Evolutionary conservation across 2,888 invertebrate species (phyloP).

Genomic region (Scaptomyza cyrtandrae): DNA sequence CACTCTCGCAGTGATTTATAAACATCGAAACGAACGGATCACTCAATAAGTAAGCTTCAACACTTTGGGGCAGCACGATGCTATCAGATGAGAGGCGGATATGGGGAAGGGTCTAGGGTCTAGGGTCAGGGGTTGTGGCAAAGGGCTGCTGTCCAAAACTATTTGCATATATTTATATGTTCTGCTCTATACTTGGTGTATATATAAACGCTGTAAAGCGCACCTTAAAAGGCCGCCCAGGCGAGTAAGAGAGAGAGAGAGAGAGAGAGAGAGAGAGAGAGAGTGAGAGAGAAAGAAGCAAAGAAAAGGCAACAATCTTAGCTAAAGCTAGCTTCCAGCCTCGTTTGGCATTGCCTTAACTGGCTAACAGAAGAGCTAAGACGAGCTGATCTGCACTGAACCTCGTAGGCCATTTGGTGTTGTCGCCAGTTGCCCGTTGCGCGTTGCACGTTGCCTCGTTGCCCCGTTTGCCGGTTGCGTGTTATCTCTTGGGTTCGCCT

Average conservation of each 20-base stretch:
- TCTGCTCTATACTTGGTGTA: background rate
- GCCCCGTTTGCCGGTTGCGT: constrained; percentile 45
- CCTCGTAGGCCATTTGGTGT: constrained; percentile 39
- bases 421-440: constrained; percentile 30
- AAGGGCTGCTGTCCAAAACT: constrained; percentile 20
- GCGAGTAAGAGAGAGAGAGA: background rate
- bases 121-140: constrained; percentile 22
- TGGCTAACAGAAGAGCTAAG: constrained; percentile 18
- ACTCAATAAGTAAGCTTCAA: constrained; percentile 63
- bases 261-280: constrained; percentile 14
- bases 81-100: background rate
- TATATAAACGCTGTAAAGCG: constrained; percentile 34
- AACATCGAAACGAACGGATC: constrained; percentile 46
- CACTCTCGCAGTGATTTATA: constrained; percentile 52
- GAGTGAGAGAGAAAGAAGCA: constrained; percentile 9
- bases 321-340: constrained; percentile 28
- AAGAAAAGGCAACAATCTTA: constrained; percentile 53
- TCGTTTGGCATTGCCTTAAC: constrained; percentile 53
- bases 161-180: constrained; percentile 57
- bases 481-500: constrained; percentile 65
- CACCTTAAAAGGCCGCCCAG: constrained; percentile 53
- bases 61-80: constrained; percentile 24
- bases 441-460: constrained; percentile 16
- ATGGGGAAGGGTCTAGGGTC: constrained; percentile 12
- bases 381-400: constrained; percentile 17